Conservation (phyloP, 2,113 vertebrate species). For the Rhegmatorhina hoffmannsi region DNA sequence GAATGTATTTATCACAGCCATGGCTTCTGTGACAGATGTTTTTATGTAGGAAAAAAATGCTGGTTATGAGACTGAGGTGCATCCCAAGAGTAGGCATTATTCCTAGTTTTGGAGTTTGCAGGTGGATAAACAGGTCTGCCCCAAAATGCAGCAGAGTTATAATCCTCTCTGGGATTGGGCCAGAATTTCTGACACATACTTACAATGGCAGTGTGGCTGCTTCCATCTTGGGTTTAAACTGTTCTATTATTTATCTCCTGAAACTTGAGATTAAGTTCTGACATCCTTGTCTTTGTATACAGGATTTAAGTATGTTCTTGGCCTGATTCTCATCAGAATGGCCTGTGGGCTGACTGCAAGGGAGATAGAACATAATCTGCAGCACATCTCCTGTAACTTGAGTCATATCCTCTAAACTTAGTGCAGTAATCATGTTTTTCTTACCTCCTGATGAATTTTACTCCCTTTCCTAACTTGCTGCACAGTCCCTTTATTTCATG, state of each 20-base stretch:
- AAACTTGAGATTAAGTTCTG: neutral
- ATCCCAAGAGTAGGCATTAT: neutral
- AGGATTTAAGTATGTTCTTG: neutral
- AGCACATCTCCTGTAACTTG: neutral
- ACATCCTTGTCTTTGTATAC: neutral
- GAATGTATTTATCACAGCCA: neutral
- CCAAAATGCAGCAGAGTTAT: neutral
- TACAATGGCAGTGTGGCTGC: neutral
- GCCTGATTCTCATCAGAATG: neutral
- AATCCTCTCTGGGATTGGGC: neutral
- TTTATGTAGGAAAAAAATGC: neutral
- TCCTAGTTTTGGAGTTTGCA: neutral
- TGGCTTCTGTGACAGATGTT: neutral
- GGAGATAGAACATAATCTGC: neutral
- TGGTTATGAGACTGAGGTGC: neutral
- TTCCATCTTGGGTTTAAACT: neutral
- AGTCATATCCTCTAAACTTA: neutral
- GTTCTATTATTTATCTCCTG: neutral
- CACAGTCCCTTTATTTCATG: neutral
- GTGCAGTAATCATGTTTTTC: neutral
- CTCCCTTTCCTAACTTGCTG: accelerated
- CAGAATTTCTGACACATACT: neutral
- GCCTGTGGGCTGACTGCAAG: neutral
- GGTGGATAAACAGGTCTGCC: neutral
- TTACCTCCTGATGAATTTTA: neutral